phyloP scores from a whole-genome alignment of 2,888 invertebrate genomes.

The Hydropsyche betteni region DNA sequence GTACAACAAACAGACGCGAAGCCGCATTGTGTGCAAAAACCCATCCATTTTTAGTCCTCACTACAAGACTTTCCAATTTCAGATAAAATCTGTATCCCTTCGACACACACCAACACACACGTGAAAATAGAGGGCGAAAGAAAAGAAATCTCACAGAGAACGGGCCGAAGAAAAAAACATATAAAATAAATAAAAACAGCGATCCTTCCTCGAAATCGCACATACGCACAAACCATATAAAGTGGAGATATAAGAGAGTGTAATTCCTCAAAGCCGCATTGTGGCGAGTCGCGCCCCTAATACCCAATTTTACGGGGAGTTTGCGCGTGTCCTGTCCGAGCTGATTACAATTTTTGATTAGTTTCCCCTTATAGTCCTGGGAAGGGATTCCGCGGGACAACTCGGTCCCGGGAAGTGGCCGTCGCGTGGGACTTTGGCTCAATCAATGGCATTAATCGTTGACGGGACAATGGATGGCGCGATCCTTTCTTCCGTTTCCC shows the following conservation, averaged over 20 bases:
- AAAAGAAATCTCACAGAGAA: background rate
- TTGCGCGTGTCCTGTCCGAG: constrained; percentile 21
- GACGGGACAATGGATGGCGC: too few species aligned
- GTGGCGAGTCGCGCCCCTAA: constrained; percentile 30
- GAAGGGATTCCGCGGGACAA: too few species aligned
- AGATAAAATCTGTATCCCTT: constrained; percentile 28
- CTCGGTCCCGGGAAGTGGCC: too few species aligned
- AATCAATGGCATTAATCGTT: too few species aligned
- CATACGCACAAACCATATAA: background rate
- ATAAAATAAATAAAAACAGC: constrained; percentile 26
- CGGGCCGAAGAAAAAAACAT: too few species aligned
- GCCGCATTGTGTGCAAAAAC: constrained; percentile 15
- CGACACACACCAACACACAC: background rate
- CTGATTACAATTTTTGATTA: constrained; percentile 40
- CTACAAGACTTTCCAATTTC: constrained; percentile 29
- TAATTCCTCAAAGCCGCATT: constrained; percentile 39
- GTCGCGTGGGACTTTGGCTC: too few species aligned
- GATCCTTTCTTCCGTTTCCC: too few species aligned
- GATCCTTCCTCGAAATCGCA: background rate
- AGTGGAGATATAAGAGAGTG: constrained; percentile 17
- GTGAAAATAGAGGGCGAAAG: background rate
- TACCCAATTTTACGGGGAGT: constrained; percentile 38
- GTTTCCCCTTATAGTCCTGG: background rate
- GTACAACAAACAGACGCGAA: background rate
- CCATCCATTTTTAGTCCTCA: constrained; percentile 4